phyloP scores from a whole-genome alignment of 1,140 invertebrate genomes.

The Drosophila leontia region DNA sequence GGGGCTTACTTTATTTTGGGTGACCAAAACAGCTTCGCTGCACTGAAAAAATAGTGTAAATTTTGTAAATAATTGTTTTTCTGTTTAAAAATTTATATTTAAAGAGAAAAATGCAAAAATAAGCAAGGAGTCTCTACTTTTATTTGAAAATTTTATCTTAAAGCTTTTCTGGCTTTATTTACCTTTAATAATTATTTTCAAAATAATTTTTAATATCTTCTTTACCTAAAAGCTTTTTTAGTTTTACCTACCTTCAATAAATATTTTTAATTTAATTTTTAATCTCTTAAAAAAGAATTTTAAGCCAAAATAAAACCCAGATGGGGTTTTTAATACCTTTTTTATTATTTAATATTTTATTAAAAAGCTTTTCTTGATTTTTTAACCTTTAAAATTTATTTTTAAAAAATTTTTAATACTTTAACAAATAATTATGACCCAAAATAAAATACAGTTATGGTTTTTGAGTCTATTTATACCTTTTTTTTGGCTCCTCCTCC shows the following conservation, averaged over 20 bases:
- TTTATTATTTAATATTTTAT: not conserved
- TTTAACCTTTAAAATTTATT: not conserved
- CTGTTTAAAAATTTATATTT: too few species aligned
- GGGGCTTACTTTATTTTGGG: not conserved
- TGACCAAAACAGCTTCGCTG: not conserved
- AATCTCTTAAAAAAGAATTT: not conserved
- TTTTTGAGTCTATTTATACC: constrained; percentile 12
- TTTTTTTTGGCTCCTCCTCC: constrained; percentile 28
- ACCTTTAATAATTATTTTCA: not conserved
- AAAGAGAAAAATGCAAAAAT: too few species aligned
- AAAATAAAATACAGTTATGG: too few species aligned
- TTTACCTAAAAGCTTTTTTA: not conserved
- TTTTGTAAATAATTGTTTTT: not conserved
- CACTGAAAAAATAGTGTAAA: not conserved
- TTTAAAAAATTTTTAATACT: not conserved
- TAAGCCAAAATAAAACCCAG: too few species aligned
- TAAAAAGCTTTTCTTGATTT: not conserved
- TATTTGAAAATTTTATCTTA: not conserved
- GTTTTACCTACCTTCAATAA: not conserved
- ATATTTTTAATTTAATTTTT: not conserved
- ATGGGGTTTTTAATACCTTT: not conserved
- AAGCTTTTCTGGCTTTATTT: not conserved
- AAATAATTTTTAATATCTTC: not conserved
- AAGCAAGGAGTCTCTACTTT: not conserved
- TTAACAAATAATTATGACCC: not conserved